Percentiles rank a stretch among this genome's conserved stretches.
Evolutionary conservation across 2,113 vertebrate genomes (phyloP).

Genomic region (Columba janthina): DNA sequence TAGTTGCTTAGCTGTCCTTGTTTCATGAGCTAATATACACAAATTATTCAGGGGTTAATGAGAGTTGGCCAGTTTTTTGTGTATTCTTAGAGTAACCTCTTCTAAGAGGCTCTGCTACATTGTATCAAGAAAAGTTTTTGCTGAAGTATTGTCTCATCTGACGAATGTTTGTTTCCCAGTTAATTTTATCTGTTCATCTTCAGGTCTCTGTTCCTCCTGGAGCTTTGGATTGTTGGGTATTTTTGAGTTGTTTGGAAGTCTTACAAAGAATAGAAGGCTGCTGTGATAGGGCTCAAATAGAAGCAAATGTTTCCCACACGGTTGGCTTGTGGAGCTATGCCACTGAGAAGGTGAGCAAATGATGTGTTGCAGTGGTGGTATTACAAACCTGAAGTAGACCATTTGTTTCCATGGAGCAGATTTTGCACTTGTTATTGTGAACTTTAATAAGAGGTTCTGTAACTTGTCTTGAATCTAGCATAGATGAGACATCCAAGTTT

Average conservation of each 20-base stretch:
- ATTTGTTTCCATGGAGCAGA: background rate
- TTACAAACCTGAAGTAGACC: background rate
- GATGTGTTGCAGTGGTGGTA: background rate
- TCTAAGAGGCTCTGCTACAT: background rate
- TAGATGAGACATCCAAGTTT: background rate
- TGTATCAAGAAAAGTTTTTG: background rate
- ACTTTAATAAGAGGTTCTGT: background rate
- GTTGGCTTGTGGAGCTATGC: slow-evolving; percentile 97
- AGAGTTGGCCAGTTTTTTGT: background rate
- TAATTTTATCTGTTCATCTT: background rate
- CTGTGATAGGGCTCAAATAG: slow-evolving; percentile 89
- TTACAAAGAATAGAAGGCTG: slow-evolving; percentile 96
- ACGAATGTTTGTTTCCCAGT: background rate
- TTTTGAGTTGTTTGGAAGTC: slow-evolving; percentile 97
- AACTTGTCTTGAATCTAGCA: background rate
- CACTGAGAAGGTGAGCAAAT: slow-evolving; percentile 87
- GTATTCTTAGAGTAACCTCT: background rate
- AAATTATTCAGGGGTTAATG: background rate
- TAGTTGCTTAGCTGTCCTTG: background rate
- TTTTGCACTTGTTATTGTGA: background rate
- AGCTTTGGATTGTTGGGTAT: slow-evolving; percentile 97
- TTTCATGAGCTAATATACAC: background rate
- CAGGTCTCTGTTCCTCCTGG: slow-evolving; percentile 92
- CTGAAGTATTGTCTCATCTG: background rate
- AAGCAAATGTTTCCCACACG: slow-evolving; percentile 90